Evolutionary conservation across 2,113 vertebrate genomes (phyloP).

Genomic region (Hirundichthys speculiger): DNA sequence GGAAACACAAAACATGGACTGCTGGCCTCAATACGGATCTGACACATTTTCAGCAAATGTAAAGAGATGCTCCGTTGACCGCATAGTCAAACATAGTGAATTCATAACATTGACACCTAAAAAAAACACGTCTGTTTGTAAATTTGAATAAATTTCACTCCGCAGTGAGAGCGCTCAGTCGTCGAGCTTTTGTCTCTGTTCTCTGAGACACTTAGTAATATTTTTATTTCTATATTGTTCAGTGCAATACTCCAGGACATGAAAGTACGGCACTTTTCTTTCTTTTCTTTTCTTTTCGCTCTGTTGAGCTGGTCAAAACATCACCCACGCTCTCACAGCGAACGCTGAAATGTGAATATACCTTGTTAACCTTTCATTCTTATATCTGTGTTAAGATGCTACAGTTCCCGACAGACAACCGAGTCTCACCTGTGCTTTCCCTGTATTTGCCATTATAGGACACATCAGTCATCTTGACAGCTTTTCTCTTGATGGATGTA

Average conservation of each 20-base stretch:
- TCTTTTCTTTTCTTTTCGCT: neutral
- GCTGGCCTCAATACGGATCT: too few species aligned
- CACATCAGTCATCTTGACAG: conserved; percentile 9
- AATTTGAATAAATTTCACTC: too few species aligned
- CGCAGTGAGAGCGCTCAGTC: too few species aligned
- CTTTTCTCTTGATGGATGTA: conserved; percentile 16
- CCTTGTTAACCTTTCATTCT: neutral
- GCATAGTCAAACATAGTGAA: too few species aligned
- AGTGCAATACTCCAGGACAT: too few species aligned
- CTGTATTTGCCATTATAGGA: conserved; percentile 2
- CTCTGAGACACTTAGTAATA: too few species aligned
- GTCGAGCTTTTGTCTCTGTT: too few species aligned
- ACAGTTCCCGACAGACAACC: neutral
- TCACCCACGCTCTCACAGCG: neutral
- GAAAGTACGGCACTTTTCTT: neutral
- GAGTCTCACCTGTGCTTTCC: conserved; percentile 3
- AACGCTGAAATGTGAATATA: neutral
- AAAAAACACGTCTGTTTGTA: too few species aligned
- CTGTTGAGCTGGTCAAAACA: neutral
- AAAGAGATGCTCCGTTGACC: too few species aligned
- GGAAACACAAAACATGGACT: too few species aligned
- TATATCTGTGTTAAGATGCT: neutral
- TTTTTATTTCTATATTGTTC: too few species aligned
- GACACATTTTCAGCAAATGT: neutral
- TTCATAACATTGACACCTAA: too few species aligned